Percentiles rank a stretch among this genome's conserved stretches.
phyloP scores from a whole-genome alignment of 2,888 invertebrate species.

The Drosophila mimetica region DNA sequence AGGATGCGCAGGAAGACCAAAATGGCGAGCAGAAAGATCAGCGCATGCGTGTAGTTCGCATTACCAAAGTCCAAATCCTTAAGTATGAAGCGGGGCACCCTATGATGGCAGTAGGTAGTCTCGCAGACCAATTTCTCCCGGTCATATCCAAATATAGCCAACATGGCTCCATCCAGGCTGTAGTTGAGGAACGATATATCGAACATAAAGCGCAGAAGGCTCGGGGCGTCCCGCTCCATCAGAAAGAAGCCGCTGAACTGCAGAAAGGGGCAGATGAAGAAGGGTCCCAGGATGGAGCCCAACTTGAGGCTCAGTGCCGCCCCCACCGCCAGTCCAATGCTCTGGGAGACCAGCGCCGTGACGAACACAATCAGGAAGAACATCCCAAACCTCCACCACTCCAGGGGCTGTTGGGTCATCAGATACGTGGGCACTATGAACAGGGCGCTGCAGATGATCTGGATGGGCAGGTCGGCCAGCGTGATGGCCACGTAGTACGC shows the following conservation, averaged over 20 bases:
- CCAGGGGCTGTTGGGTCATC: slow-evolving; percentile 94
- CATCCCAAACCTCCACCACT: slow-evolving; percentile 88
- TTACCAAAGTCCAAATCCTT: slow-evolving; percentile 89
- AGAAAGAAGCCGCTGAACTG: slow-evolving; percentile 97
- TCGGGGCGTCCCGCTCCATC: slow-evolving; percentile 91
- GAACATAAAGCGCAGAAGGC: slow-evolving; percentile 92
- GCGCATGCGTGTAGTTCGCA: slow-evolving; percentile 88
- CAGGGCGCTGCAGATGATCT: slow-evolving; percentile 89
- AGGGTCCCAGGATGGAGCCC: slow-evolving; percentile 95
- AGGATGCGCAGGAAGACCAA: slow-evolving; percentile 87
- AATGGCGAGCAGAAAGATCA: slow-evolving; percentile 88
- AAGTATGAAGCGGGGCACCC: slow-evolving; percentile 89
- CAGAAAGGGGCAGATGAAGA: slow-evolving; percentile 93
- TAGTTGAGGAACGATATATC: slow-evolving; percentile 95
- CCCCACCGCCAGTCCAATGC: slow-evolving; percentile 93
- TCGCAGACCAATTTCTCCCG: slow-evolving; percentile 90
- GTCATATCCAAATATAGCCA: slow-evolving; percentile 93
- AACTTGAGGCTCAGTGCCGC: slow-evolving; percentile 93
- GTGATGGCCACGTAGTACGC: slow-evolving; percentile 93
- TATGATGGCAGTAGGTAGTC: slow-evolving; percentile 90
- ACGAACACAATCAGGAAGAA: slow-evolving; percentile 90
- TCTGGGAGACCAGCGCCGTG: slow-evolving; percentile 93
- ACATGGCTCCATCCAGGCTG: slow-evolving; percentile 92
- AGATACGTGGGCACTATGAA: slow-evolving; percentile 93
- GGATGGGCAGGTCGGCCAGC: slow-evolving; percentile 92